Percentiles rank a stretch among this genome's conserved stretches.
Conservation (phyloP, 2,113 vertebrate genomes). For the Ictidomys tridecemlineatus region DNA sequence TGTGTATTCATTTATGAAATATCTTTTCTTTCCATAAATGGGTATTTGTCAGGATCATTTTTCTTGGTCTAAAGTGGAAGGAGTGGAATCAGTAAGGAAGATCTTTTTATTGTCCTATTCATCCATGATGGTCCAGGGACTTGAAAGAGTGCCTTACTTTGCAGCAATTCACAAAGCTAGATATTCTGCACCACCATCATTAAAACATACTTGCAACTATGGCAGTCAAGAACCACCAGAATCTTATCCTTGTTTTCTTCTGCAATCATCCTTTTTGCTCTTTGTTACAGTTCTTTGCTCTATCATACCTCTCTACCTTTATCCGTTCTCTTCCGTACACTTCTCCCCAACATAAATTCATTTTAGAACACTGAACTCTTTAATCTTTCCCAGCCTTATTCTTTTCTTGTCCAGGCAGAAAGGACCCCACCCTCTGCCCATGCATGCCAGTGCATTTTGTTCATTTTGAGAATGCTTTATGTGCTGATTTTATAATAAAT, state of each 20-base stretch:
- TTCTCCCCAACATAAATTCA: not conserved
- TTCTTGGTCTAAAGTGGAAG: not conserved
- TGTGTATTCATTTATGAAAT: not conserved
- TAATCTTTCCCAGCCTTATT: not conserved
- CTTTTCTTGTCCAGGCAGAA: not conserved
- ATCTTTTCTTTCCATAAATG: slow-evolving; percentile 33
- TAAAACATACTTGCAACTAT: not conserved
- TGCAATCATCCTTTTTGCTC: not conserved
- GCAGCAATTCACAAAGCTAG: not conserved
- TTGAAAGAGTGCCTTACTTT: not conserved
- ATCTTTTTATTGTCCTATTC: not conserved
- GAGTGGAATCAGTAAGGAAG: not conserved
- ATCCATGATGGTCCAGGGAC: not conserved
- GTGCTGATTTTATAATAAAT: not conserved
- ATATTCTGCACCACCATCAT: not conserved
- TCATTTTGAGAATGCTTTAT: not conserved
- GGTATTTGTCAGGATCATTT: not conserved
- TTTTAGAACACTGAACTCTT: not conserved
- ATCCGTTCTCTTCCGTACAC: not conserved
- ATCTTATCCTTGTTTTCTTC: not conserved
- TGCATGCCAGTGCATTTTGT: not conserved
- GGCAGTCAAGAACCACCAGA: not conserved
- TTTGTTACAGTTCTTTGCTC: not conserved
- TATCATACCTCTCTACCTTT: not conserved
- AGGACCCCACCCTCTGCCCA: not conserved